Evolutionary conservation across 2,113 vertebrate species (phyloP), one percentile per base, ranked within the genome.

Genomic region (Butastur rufipennis): DNA sequence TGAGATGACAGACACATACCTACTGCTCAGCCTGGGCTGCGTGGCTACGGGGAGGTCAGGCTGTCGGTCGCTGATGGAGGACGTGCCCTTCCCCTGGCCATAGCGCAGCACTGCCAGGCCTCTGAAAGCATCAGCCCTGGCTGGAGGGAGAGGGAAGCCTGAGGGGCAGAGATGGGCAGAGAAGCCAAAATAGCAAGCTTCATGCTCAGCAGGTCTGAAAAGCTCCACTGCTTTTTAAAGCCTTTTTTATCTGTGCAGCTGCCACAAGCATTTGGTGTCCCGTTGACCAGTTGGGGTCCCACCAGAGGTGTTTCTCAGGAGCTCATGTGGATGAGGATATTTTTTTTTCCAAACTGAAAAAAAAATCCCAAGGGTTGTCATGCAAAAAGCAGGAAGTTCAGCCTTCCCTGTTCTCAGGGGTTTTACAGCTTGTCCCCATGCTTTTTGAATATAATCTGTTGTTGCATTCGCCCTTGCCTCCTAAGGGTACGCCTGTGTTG

Each of bases 21-120:
- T 85, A 34, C 13, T 43, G 65, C 65, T 67, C 63, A 83, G 16
- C 32, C 80, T 19, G 38, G 45, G 50, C 34, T 34, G 11, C 1
- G 6, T 23, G 77, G 38, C 38, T 68, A 43, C 21, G 40, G 45
- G n/a, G 27, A 81, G 29, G 50, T 58, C 47, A 20, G 45, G 34
- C 47, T 62, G 34, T 6, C 0, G 0, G 22, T 10, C 4, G 3
- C 52, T 38, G 47, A 19, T 17, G 61, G n/a, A 86, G 43, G 42
- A 81, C 0, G 0, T 42, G 55, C 10, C 68, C 20, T 70, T 74
- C 11, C 31, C 34, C 36, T 40, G 67, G 75, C 29, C 21, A 6
- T 8, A 21, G n/a, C 19, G 38, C 59, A 47, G 14, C 2, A 4
- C 55, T 85, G 26, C 18, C 61, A 47, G 72, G 22, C 23, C 32